These are phyloP conservation scores for Catocala sponsa DNA, from an alignment of 2,888 invertebrate genomes.

Conservation along the genomic window DNA sequence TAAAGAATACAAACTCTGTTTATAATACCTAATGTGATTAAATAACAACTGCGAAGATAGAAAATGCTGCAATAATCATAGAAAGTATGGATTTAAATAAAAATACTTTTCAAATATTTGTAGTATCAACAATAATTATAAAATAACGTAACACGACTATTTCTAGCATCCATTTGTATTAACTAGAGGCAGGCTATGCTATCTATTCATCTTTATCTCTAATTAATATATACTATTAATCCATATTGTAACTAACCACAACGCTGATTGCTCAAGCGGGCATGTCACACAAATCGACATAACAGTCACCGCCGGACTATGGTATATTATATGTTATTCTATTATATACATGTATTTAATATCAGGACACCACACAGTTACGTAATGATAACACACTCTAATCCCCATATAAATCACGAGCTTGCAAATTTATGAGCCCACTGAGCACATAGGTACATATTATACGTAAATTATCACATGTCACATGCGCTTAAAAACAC, in stretches of 20 bases:
- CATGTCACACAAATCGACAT: slow-evolving; percentile 15
- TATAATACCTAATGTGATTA: neutral
- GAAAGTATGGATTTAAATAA: no score
- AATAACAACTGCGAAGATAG: no score
- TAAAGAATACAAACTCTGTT: neutral
- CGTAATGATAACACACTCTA: slow-evolving; percentile 75
- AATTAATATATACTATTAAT: neutral
- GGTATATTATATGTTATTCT: neutral
- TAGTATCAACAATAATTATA: no score
- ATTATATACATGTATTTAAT: slow-evolving; percentile 35
- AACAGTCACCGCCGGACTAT: neutral
- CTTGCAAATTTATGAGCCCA: slow-evolving; percentile 80
- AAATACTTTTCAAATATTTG: no score
- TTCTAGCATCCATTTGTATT: no score
- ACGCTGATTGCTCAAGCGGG: slow-evolving; percentile 13
- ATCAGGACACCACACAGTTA: slow-evolving; percentile 51
- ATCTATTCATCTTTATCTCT: no score
- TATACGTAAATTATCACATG: slow-evolving; percentile 77
- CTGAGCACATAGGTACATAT: slow-evolving; percentile 70
- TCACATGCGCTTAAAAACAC: slow-evolving; percentile 67
- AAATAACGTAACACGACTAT: no score
- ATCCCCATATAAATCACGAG: slow-evolving; percentile 82
- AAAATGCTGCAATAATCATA: no score
- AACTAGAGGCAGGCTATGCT: no score
- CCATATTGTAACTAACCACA: slow-evolving; percentile 10